These are phyloP conservation scores for Gallinago paraguaiae DNA, from an alignment of 2,113 vertebrate species.

Conservation along the genomic window DNA sequence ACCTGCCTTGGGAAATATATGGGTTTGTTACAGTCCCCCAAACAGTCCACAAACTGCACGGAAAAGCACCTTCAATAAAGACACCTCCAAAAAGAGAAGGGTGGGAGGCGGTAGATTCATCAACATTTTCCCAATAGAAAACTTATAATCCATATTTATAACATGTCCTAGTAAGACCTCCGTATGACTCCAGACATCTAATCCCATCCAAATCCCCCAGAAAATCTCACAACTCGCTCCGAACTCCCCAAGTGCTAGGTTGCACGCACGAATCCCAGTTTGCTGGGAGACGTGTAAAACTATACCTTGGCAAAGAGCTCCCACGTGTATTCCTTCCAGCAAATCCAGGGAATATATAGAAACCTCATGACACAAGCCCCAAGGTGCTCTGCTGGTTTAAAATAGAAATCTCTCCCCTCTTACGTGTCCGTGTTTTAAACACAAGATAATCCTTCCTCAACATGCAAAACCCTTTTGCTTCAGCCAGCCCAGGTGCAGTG, in stretches of 20 bases:
- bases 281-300: slow-evolving; percentile 12
- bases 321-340: slow-evolving; percentile 4
- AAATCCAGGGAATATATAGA: slow-evolving; percentile 23
- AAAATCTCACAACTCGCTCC: neutral
- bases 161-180: neutral
- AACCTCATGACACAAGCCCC: neutral
- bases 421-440: neutral
- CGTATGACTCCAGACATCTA: neutral
- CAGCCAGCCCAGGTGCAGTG: neutral
- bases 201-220: slow-evolving; percentile 10
- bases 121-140: neutral
- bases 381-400: slow-evolving; percentile 1
- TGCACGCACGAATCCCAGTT: neutral
- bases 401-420: neutral
- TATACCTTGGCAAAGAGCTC: slow-evolving; percentile 30
- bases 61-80: neutral
- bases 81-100: neutral
- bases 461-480: neutral
- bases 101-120: neutral
- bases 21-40: neutral
- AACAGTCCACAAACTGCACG: neutral
- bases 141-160: neutral
- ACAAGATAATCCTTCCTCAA: neutral
- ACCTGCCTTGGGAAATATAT: neutral
- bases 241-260: neutral